Evolutionary conservation across 2,888 invertebrate genomes (phyloP), one percentile per base, ranked within the genome.

Genomic region (Zygaena filipendulae): DNA sequence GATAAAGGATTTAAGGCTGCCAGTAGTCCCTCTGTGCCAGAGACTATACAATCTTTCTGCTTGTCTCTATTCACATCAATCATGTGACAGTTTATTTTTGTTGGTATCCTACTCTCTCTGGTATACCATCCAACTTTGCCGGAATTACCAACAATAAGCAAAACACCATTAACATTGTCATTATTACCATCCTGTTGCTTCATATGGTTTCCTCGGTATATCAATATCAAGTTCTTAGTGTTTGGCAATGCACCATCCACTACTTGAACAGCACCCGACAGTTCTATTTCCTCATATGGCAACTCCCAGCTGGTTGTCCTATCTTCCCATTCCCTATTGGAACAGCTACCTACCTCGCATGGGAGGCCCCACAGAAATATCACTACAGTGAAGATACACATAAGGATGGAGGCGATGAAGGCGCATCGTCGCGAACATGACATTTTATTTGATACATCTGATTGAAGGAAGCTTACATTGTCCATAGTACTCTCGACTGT

Each of bases 281-380:
- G 60, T 54, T 89, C 89, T 33, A 88, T 82, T 44, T 85, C 85
- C 11, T 86, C 84, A 41, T 87, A 87, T 21, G 85, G 84, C 25
- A 84, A 75, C 35, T 87, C 82, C 88, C 88, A 88, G 42, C 86
- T 87, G 5, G 84, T 82, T 0, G 86, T 85, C 51, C 82, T 84
- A 11, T 84, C 63, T 30, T 68, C 69, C 51, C 82, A 82, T 34
- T 82, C 82, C 3, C 61, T 62, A 1, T 69, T 74, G 7, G 85
- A 82, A 43, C 91, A 91, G 27, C 86, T 84, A 9, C 85, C 83
- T 4, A 82, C 82, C 48, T 88, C 87, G 48, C 92, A 92, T 0
- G 92, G 92, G 43, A 88, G 68, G 8, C 87, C 84, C 87, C 88
- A 91, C 4, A 90, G 67, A 53, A 90, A 93, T 48, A 87, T 82